Base-by-base conservation (phyloP, 2,797 vertebrate genomes). In the Anabas testudineus region DNA sequence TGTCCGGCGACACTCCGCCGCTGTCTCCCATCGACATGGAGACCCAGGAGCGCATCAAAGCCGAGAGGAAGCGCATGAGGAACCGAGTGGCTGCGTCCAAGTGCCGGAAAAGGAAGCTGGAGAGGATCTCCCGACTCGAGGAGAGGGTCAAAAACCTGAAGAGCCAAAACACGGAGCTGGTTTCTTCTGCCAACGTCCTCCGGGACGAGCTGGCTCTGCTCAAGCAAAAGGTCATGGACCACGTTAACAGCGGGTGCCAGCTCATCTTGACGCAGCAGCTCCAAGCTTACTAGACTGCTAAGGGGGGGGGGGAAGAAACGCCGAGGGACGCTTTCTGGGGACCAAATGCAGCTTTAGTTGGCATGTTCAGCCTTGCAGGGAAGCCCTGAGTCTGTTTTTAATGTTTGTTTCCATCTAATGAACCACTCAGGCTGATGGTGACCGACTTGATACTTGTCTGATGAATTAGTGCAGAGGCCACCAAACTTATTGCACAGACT, bases 221-320 rank as follows among this genome's bases (percentile, higher is more conserved):
- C 84, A 97, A 98, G 88, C 97, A 98, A 88, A 97, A 98, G 94
- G 96, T 98, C 92, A 97, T 98, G 97, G 97, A 98, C 93, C 97
- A 98, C 87, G 97, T 98, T 81, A 97, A 97, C 92, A 98, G 97
- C 86, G 97, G 97, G 88, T 98, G 97, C 90, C 97, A 97, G 85
- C 96, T 98, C 81, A 98, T 98, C 91, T 92, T 98, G 91, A 98
- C 96, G 83, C 97, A 98, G 92, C 97, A 98, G 94, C 95, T 98
- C 92, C 97, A 98, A 79, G 95, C 96, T 39, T 97, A 95, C 90
- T 97, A 90, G 77, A 77, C 69, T 52, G 49, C 32, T 43, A 19
- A 32, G 19, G 41, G 37, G 7, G 24, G 32, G 19, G 41, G 37
- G 7, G 24, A 47, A 10, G 1, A 73, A 61, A n/a, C n/a, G n/a